A percentile compares a stretch with the other conserved stretches of the same genome.
Conservation (phyloP, 2,797 vertebrate species). For the Morelia viridis region DNA sequence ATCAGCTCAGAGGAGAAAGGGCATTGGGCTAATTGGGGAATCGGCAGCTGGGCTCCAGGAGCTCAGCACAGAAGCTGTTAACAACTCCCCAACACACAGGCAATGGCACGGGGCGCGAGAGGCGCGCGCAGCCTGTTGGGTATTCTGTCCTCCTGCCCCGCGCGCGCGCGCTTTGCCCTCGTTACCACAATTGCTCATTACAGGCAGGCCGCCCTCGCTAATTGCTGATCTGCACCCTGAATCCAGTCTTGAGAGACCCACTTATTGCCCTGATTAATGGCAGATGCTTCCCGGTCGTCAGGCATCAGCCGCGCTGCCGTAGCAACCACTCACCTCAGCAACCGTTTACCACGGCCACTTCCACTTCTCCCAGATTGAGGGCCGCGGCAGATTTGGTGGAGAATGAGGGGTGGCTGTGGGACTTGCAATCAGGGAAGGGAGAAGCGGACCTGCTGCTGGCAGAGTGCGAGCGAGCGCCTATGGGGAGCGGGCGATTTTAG, state of each 20-base stretch:
- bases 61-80: not conserved
- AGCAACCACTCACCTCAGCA: constrained; percentile 43
- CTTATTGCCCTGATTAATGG: constrained; percentile 44
- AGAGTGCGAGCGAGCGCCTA: not conserved
- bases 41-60: constrained; percentile 6
- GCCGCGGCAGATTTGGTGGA: constrained; percentile 1
- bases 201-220: constrained; percentile 17
- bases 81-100: not conserved
- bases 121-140: not conserved
- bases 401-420: not conserved
- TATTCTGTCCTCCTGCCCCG: not conserved
- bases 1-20: constrained; percentile 1
- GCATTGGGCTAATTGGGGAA: constrained; percentile 29
- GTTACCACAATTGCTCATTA: constrained; percentile 34
- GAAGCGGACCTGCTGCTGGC: no score
- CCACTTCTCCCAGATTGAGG: constrained; percentile 35
- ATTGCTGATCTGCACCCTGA: constrained; percentile 36
- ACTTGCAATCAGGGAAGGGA: not conserved
- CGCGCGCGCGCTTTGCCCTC: not conserved
- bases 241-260: constrained; percentile 42
- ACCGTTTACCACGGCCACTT: constrained; percentile 29
- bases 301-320: constrained; percentile 30
- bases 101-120: not conserved
- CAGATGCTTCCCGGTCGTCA: constrained; percentile 39
- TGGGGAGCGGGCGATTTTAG: not conserved